phyloP scores from a whole-genome alignment of 2,113 vertebrate genomes.

The Aythya baeri region DNA sequence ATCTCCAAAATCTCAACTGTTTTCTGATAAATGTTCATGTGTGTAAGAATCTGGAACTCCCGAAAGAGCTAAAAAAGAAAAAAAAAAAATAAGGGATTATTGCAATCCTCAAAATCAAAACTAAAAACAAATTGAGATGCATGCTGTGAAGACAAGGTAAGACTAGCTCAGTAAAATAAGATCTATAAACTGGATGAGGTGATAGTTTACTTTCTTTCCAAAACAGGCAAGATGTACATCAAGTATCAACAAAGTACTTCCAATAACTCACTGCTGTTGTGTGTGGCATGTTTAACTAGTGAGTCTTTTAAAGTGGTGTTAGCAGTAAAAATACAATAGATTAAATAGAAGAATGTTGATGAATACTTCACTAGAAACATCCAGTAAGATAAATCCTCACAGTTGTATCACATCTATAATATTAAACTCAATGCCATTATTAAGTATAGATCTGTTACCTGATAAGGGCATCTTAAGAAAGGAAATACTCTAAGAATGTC shows the following conservation, averaged over 20 bases:
- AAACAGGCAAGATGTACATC: background rate
- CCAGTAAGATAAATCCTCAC: background rate
- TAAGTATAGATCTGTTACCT: constrained; percentile 54
- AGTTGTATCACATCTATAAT: background rate
- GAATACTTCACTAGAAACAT: background rate
- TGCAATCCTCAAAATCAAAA: background rate
- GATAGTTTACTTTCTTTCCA: background rate
- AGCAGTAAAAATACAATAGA: background rate
- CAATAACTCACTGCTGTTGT: background rate
- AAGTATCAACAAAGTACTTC: background rate
- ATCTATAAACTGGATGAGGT: background rate
- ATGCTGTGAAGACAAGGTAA: background rate
- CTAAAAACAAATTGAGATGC: background rate
- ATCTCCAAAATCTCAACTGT: constrained; percentile 74
- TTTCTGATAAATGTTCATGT: constrained; percentile 74
- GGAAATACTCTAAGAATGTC: constrained; percentile 74
- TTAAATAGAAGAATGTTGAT: background rate
- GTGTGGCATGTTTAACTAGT: background rate
- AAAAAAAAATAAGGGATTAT: background rate
- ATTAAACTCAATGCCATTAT: background rate
- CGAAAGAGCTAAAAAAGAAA: constrained; percentile 69
- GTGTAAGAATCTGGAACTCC: constrained; percentile 77
- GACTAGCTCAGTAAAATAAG: background rate
- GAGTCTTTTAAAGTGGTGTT: background rate
- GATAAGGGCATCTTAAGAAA: constrained; percentile 75